Conservation (phyloP, 2,797 vertebrate genomes). For the Mus minutoides region DNA sequence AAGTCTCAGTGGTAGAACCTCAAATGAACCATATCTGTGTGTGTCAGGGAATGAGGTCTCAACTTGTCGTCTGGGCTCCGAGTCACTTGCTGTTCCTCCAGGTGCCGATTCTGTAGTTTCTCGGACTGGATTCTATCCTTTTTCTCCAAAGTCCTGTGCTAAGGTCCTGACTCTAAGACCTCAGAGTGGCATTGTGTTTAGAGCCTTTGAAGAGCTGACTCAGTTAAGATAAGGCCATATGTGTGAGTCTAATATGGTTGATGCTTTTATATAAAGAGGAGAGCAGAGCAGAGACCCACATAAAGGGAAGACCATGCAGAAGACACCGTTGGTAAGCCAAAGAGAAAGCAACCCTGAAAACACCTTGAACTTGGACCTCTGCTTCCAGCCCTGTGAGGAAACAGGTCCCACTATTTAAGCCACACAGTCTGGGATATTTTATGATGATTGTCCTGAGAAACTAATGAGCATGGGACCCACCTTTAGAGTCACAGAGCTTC, state of each 20-base stretch:
- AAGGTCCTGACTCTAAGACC: neutral
- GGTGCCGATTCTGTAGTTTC: neutral
- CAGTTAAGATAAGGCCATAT: neutral
- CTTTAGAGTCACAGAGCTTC: neutral
- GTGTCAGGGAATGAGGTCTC: neutral
- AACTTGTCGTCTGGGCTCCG: neutral
- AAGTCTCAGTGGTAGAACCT: neutral
- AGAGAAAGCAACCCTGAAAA: neutral
- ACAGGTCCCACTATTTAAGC: neutral
- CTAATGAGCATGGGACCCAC: accelerated
- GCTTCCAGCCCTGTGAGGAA: neutral
- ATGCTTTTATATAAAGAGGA: neutral
- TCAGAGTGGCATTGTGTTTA: neutral
- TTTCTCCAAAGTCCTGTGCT: neutral
- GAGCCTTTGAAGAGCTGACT: neutral
- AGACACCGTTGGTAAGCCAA: too few species aligned
- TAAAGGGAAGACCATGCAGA: neutral
- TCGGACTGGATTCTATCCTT: neutral
- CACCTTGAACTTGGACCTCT: neutral
- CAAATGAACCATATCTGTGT: accelerated
- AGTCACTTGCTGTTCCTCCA: neutral
- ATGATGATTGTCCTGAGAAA: neutral
- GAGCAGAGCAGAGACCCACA: neutral
- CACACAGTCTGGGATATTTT: too few species aligned
- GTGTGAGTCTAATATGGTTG: neutral